Base-by-base conservation (phyloP, 1,140 invertebrate genomes). In the Dufourea novaeangliae region DNA sequence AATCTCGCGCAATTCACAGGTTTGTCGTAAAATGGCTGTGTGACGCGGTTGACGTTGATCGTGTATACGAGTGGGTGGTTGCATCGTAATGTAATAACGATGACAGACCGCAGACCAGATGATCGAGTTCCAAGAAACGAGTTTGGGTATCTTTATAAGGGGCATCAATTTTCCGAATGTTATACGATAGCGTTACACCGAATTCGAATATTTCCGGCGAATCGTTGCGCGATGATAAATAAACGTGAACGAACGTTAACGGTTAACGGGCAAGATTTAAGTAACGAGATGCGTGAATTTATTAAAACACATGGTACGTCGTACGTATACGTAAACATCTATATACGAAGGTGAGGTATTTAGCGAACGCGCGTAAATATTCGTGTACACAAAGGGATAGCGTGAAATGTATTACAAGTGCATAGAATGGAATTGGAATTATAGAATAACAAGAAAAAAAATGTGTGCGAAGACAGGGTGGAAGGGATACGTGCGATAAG, bases 141-240 rank as follows among this genome's bases (percentile, higher is more conserved):
- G 12, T 61, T 34, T 44, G 32, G n/a, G 67, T 72, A 57, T 39
- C 22, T 72, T 44, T 62, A 37, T 44, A 39, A 34, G n/a, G 46
- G 32, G 17, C 64, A 61, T 29, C 78, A 32, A 78, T 74, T 74
- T 61, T 69, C 46, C n/a, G 78, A 50, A 75, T 63, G 46, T 54
- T 50, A 77, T 50, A 77, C 27, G 14, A 7, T 7, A 50, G 20
- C 54, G 25, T 14, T 56, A 56, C 11, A 12, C 12, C 25, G 52
- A 27, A 25, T 54, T 27, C 22, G 10, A 27, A 56, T 56, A 57
- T 57, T 57, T 57, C 12, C 20, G 29, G 27, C 27, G 29, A 32
- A 57, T 57, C 54, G 54, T 57, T 17, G 14, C 25, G 25, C 17
- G 2, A 14, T 20, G 1, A 20, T 10, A 46, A 4, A 14, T 25